Percentiles rank a stretch among this genome's conserved stretches.
phyloP scores from a whole-genome alignment of 2,113 vertebrate species.

The Nettapus auritus region DNA sequence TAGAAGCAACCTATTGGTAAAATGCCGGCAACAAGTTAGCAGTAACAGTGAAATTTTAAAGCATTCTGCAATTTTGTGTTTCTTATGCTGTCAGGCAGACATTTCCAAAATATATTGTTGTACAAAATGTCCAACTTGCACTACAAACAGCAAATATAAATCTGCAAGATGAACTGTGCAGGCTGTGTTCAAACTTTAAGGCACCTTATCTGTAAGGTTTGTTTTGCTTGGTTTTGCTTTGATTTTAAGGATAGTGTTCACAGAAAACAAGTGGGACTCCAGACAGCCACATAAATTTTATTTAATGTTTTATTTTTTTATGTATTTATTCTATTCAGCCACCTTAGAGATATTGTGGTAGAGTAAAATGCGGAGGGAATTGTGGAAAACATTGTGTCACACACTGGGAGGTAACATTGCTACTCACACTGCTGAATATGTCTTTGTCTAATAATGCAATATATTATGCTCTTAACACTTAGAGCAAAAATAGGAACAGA shows the following conservation, averaged over 20 bases:
- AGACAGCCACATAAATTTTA: neutral
- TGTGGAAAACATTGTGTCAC: neutral
- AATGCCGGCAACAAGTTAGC: neutral
- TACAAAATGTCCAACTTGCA: neutral
- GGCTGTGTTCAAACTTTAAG: neutral
- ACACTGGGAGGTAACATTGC: neutral
- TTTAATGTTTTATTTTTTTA: neutral
- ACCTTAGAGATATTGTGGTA: neutral
- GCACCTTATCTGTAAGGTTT: neutral
- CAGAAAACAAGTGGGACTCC: neutral
- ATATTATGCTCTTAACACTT: neutral
- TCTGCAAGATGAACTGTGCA: neutral
- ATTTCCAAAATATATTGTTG: neutral
- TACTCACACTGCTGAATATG: neutral
- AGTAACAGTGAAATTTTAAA: neutral
- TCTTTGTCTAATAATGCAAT: neutral
- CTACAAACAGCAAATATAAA: neutral
- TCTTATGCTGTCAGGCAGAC: neutral
- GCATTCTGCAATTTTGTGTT: neutral
- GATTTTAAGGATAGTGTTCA: neutral
- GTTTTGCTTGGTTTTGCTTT: neutral
- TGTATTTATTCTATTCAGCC: neutral
- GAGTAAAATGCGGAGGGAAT: fast-evolving
- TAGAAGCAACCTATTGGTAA: neutral
- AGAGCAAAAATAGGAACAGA: neutral